A percentile compares a stretch with the other conserved stretches of the same genome.
These are phyloP conservation scores for Lobophora halterata DNA, from an alignment of 2,888 invertebrate genomes.

Conservation along the genomic window DNA sequence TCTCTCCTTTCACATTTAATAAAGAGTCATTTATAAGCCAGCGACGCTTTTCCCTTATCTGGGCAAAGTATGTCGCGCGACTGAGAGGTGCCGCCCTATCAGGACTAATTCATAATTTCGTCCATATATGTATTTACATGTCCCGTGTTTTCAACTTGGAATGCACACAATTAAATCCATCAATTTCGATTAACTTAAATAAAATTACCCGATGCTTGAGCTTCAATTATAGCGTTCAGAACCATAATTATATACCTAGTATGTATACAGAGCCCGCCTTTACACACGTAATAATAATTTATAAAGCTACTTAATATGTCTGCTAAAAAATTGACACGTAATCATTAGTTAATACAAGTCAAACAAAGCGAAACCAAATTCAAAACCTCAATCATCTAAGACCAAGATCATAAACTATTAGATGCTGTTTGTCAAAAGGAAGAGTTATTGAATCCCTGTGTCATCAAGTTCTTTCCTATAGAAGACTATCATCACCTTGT, in stretches of 20 bases:
- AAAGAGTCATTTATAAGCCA: constrained; percentile 80
- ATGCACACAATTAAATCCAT: constrained; percentile 46
- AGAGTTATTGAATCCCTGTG: constrained; percentile 23
- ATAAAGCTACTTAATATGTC: too few species aligned
- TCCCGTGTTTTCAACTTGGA: constrained; percentile 42
- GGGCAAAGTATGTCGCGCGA: constrained; percentile 74
- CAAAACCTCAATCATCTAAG: too few species aligned
- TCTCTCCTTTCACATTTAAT: constrained; percentile 80
- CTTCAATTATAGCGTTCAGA: too few species aligned
- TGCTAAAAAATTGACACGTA: too few species aligned
- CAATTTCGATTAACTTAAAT: constrained; percentile 45
- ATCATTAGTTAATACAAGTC: too few species aligned
- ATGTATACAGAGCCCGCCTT: too few species aligned
- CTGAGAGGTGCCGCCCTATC: constrained; percentile 78
- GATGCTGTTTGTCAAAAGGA: too few species aligned
- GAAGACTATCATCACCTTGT: constrained; percentile 61
- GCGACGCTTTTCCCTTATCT: constrained; percentile 79
- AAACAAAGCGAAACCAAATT: too few species aligned
- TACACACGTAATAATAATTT: constrained; percentile 25
- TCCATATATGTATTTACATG: constrained; percentile 58
- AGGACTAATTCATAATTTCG: constrained; percentile 78
- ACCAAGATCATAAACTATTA: too few species aligned
- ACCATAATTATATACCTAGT: too few species aligned
- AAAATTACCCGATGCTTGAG: constrained; percentile 30
- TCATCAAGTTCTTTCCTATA: constrained; percentile 59